A percentile compares a stretch with the other conserved stretches of the same genome.
Evolutionary conservation across 2,113 vertebrate genomes (phyloP).

Genomic region (Vanacampus margaritifer): DNA sequence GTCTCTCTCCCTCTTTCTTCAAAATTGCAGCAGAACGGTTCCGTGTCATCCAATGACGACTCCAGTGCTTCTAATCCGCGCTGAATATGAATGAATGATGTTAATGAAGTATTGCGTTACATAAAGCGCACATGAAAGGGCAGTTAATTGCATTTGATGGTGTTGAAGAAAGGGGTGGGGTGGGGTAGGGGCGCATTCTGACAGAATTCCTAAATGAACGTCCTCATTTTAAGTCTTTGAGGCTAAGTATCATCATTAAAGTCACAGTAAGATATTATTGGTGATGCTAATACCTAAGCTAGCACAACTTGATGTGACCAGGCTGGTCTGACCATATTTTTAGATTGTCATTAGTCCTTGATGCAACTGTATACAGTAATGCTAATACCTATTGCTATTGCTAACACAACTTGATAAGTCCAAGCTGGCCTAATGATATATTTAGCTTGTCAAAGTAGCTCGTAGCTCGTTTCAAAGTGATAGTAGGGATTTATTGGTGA

Average conservation of each 20-base stretch:
- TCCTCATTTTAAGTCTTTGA: conserved; percentile 76
- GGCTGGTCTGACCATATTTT: too few relatives aligned
- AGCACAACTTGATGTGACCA: too few relatives aligned
- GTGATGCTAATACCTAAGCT: too few relatives aligned
- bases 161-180: conserved; percentile 6
- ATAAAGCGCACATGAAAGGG: conserved; percentile 99
- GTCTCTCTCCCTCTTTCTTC: conserved; percentile 66
- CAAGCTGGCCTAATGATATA: too few relatives aligned
- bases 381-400: too few relatives aligned
- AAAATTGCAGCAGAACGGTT: conserved; percentile 94
- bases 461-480: too few relatives aligned
- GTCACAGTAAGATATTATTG: background rate
- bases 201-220: conserved; percentile 92
- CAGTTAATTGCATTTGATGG: conserved; percentile 99
- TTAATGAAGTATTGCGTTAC: conserved; percentile 99
- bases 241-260: background rate
- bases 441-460: background rate
- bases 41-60: conserved; percentile 97
- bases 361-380: background rate
- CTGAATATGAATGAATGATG: conserved; percentile 99
- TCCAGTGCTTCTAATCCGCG: conserved; percentile 96
- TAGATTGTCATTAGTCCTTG: background rate
- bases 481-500: too few relatives aligned
- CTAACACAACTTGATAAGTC: too few relatives aligned
- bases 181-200: conserved; percentile 84